Percentiles rank a stretch among this genome's conserved stretches.
These are phyloP conservation scores for Pseudomyrmex cubaensis DNA, from an alignment of 1,140 invertebrate genomes.

Conservation along the genomic window DNA sequence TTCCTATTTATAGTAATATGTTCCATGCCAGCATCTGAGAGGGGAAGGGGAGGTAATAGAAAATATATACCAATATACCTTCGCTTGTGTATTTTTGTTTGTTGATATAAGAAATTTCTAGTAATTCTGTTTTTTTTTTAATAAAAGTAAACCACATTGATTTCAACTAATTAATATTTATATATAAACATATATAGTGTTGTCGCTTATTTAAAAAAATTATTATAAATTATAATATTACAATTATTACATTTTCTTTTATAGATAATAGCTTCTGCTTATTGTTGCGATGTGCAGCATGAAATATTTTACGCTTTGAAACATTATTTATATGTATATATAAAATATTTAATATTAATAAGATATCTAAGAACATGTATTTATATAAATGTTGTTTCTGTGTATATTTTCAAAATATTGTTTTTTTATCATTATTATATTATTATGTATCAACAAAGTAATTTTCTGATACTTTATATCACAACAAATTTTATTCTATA, in stretches of 20 bases:
- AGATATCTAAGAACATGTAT: constrained; percentile 2
- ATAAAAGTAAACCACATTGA: not conserved
- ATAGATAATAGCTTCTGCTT: constrained; percentile 26
- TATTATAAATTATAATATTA: not conserved
- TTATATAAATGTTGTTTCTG: constrained; percentile 12
- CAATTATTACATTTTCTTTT: constrained; percentile 29
- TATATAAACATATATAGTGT: constrained; percentile 5
- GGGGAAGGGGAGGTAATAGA: constrained; percentile 85
- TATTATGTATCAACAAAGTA: constrained; percentile 18
- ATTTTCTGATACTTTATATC: constrained; percentile 37
- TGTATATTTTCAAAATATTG: constrained; percentile 25
- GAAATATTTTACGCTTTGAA: constrained; percentile 33
- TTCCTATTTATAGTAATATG: constrained; percentile 78
- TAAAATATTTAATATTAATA: constrained; percentile 35
- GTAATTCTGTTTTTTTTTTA: constrained; percentile 18
- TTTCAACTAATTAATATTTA: constrained; percentile 11
- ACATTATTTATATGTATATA: constrained; percentile 16
- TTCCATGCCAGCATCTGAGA: constrained; percentile 86
- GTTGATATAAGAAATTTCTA: constrained; percentile 37
- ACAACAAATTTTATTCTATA: not conserved
- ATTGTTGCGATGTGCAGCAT: constrained; percentile 50
- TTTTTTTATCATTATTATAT: constrained; percentile 14
- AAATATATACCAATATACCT: constrained; percentile 48
- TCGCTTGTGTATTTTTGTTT: constrained; percentile 65
- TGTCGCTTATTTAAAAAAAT: constrained; percentile 23